Conservation (phyloP, 2,797 vertebrate genomes). For the Picus viridis region DNA sequence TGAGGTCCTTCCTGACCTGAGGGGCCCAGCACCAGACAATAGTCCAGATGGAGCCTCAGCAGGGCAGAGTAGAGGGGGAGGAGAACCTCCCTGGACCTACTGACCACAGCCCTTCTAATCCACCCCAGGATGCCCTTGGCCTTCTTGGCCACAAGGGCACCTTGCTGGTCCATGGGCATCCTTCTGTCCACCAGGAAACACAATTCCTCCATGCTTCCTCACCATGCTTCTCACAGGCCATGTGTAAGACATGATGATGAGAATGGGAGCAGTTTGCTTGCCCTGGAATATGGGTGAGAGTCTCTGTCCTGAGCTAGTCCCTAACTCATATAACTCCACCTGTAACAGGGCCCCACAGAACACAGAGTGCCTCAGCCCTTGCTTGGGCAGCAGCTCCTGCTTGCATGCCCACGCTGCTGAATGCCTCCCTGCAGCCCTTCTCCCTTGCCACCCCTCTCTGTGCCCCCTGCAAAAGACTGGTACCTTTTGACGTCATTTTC, state of each 20-base stretch:
- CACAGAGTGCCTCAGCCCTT: neutral
- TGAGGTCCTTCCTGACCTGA: too few species aligned
- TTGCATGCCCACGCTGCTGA: accelerated
- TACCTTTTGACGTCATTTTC: neutral
- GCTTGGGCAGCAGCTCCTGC: neutral
- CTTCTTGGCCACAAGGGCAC: too few species aligned
- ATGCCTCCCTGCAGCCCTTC: neutral
- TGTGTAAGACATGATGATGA: neutral
- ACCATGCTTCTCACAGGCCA: neutral
- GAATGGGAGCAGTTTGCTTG: neutral
- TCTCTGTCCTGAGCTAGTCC: too few species aligned
- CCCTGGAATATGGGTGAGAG: neutral
- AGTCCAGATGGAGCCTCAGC: too few species aligned
- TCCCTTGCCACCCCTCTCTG: neutral
- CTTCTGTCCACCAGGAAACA: neutral
- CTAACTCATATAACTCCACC: too few species aligned
- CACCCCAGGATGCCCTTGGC: too few species aligned
- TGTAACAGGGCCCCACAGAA: neutral
- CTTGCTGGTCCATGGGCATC: too few species aligned
- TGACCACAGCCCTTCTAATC: too few species aligned
- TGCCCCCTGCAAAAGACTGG: neutral
- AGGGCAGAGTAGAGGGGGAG: too few species aligned
- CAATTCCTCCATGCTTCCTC: neutral
- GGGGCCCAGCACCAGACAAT: too few species aligned
- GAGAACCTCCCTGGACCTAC: too few species aligned